Evolutionary conservation across 1,140 invertebrate genomes (phyloP), one percentile per base, ranked within the genome.

Genomic region (Pissodes strobi): DNA sequence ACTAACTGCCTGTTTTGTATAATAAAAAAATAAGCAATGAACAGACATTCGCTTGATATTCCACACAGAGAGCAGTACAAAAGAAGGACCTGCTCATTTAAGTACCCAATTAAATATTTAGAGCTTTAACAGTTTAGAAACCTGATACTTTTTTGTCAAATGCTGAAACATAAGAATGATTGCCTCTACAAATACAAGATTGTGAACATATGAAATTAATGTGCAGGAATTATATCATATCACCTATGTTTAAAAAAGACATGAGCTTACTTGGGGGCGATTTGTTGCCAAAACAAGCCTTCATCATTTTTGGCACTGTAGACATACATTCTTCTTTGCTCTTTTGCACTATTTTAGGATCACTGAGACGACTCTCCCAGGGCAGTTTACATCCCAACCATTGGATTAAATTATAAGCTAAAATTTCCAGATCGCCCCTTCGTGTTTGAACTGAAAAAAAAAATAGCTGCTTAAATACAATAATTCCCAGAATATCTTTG

Each of bases 381-480:
- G 95, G 95, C 51, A 97, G 80, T 55, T 81, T 80, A 5, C 90
- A 88, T 56, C 87, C 86, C 9, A 95, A 74, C 95, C 95, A 98
- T 66, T 96, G 90, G 23, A 97, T 84, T 72, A 97, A 82, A 80
- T 97, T 98, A 72, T 94, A 98, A 6, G 85, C 91, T 0, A 98
- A 81, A 59, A 96, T 94, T 82, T 98, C 95, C 1, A 98, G 78
- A 79, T 98, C 95, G 1, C 93, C 90, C 69, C 95, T 81, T 75
- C 91, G 85, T 34, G 93, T 93, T 62, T 89, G 83, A 41, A 90
- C 93, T 92, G 68, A 59, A n/a, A n/a, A n/a, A n/a, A n/a, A 80
- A 75, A 46, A 12, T 59, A 30, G 34, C 4, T 27, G 25, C n/a
- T n/a, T n/a, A n/a, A n/a, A n/a, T n/a, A n/a, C n/a, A n/a, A n/a